A percentile compares a stretch with the other conserved stretches of the same genome.
Evolutionary conservation across 2,797 vertebrate genomes (phyloP).

Genomic region (Amniataba percoides): DNA sequence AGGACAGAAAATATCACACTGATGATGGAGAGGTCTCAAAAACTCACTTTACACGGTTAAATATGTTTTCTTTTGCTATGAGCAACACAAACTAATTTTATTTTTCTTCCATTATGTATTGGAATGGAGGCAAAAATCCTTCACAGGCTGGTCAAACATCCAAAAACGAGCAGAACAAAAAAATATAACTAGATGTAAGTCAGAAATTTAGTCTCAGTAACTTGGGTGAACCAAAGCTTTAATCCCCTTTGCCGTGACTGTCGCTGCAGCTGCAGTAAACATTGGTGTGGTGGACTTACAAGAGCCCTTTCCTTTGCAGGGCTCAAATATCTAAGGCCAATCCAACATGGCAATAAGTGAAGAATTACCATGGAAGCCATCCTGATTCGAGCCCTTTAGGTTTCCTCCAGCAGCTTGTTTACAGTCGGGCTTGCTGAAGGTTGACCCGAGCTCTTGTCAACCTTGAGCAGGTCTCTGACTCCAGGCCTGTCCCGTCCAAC

Average conservation of each 20-base stretch:
- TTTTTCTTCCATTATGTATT: not conserved
- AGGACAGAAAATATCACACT: no score
- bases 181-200: not conserved
- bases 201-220: not conserved
- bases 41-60: no score
- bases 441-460: constrained; percentile 82
- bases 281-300: constrained; percentile 23
- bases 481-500: constrained; percentile 76
- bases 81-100: not conserved
- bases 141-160: not conserved
- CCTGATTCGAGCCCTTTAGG: constrained; percentile 75
- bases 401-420: constrained; percentile 81
- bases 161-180: constrained; percentile 4
- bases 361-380: constrained; percentile 76
- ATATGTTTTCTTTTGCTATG: no score
- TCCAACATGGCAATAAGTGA: constrained; percentile 73
- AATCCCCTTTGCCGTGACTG: constrained; percentile 40
- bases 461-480: constrained; percentile 85
- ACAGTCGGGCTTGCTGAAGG: constrained; percentile 71
- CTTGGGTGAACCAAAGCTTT: constrained; percentile 47
- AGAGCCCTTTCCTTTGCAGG: constrained; percentile 59
- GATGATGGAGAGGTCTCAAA: no score
- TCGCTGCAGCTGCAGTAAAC: constrained; percentile 46
- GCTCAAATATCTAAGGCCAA: constrained; percentile 69
- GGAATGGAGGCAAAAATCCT: not conserved